phyloP scores from a whole-genome alignment of 2,113 vertebrate genomes.

The Aptenodytes patagonicus region DNA sequence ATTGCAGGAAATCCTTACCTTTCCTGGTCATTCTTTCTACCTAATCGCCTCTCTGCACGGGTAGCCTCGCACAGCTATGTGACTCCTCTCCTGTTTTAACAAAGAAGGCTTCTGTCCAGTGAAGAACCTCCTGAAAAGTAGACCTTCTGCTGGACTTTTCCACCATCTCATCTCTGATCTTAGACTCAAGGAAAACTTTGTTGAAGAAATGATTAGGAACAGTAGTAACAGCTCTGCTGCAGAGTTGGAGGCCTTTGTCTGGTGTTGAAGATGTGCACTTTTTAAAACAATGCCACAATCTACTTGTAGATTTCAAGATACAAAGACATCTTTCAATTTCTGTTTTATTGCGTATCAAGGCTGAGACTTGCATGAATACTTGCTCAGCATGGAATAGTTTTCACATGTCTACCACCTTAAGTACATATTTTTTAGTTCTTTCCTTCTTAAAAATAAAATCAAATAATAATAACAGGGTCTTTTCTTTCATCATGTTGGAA shows the following conservation, averaged over 20 bases:
- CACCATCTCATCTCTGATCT: not conserved
- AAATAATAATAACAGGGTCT: slow-evolving; percentile 15
- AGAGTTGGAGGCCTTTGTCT: not conserved
- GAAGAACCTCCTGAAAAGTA: not conserved
- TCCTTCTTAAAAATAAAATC: slow-evolving; percentile 35
- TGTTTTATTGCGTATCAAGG: not conserved
- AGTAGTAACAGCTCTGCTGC: not conserved
- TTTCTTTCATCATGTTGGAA: slow-evolving; percentile 60
- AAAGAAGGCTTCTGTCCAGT: not conserved
- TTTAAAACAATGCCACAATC: not conserved
- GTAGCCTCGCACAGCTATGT: not conserved
- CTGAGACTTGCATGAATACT: not conserved
- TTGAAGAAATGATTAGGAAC: not conserved
- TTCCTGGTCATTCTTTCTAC: not conserved
- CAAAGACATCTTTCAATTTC: not conserved
- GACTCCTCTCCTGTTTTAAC: not conserved
- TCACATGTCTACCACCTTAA: not conserved
- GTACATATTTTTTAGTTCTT: not conserved
- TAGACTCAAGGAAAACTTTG: not conserved
- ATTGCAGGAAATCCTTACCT: not conserved
- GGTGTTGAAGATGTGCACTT: not conserved
- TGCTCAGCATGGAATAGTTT: not conserved
- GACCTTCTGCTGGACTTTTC: not conserved
- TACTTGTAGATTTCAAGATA: not conserved
- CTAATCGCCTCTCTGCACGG: not conserved